A percentile compares a stretch with the other conserved stretches of the same genome.
These are phyloP conservation scores for Ceyx cyanopectus DNA, from an alignment of 2,113 vertebrate species.

Conservation along the genomic window DNA sequence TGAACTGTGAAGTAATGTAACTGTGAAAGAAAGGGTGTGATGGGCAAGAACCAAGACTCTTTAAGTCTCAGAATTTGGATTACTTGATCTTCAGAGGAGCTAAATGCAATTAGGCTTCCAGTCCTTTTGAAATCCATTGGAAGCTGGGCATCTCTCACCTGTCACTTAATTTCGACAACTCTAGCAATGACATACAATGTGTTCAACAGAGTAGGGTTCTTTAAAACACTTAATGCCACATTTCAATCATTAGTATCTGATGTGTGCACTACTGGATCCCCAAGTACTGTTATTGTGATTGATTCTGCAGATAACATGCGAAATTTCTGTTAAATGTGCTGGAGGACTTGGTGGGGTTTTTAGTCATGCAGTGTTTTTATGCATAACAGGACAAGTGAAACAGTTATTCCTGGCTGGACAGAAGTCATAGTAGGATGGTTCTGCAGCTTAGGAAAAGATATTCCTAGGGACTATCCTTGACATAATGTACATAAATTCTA, in stretches of 20 bases:
- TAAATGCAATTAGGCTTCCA: background rate
- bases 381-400: background rate
- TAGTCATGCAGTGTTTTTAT: background rate
- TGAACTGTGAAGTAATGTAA: background rate
- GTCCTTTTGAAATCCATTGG: background rate
- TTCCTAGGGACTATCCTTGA: background rate
- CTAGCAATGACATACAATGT: background rate
- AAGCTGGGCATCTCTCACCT: background rate
- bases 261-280: background rate
- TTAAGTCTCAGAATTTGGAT: background rate
- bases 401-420: background rate
- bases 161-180: background rate
- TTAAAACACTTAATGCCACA: background rate
- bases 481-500: background rate
- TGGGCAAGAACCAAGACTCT: background rate
- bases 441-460: background rate
- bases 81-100: background rate
- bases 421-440: background rate
- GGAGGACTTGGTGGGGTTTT: background rate
- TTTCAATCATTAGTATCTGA: background rate
- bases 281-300: background rate
- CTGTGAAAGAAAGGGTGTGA: background rate
- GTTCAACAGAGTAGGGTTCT: background rate
- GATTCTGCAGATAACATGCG: background rate
- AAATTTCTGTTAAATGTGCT: background rate